Base-by-base conservation (phyloP, 2,113 vertebrate species). In the Pao palembangensis region DNA sequence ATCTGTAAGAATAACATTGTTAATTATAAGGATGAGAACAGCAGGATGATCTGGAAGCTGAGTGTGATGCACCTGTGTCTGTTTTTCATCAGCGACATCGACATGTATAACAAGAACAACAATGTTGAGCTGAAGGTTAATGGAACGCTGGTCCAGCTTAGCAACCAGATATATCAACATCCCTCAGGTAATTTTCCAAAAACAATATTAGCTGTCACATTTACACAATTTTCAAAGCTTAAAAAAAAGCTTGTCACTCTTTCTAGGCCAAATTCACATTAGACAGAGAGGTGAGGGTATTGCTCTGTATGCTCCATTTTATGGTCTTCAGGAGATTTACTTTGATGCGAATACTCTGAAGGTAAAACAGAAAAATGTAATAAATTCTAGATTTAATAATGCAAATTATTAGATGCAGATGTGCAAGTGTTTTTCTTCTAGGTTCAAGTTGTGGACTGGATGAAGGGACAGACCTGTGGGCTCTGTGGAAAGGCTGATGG, bases 401-500 rank as follows among this genome's bases (percentile, higher is more conserved):
- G 34, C 11, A 8, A 38, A 12, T 12, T 38, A 38, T 38, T 8
- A 38, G 34, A 38, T 38, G 34, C 34, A 11, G 34, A 38, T 38
- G 34, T 17, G 43, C 3, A 17, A 44, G 16, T 44, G 43, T 18
- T 19, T 19, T 10, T 49, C 47, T 19, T 19, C n/a, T n/a, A 49
- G 47, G 18, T 49, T 49, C 17, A 49, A 19, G 18, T 49, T 19
- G 73, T 80, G 21, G 87, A 93, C 79, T 92, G 90, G 90, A 93
- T 94, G 93, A 85, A 62, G 71, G 91, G 91, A 55, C 78, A 92
- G 82, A 93, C 88, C 0, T 92, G 89, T 73, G 92, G 92, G 63
- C 75, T 94, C 38, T 94, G 92, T 73, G 93, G 92, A 83, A 92
- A 71, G 54, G 90, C 87, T 5, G 88, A 94, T 11, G 92, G 88